Conservation (phyloP, 2,113 vertebrate species). For the Prinia subflava region DNA sequence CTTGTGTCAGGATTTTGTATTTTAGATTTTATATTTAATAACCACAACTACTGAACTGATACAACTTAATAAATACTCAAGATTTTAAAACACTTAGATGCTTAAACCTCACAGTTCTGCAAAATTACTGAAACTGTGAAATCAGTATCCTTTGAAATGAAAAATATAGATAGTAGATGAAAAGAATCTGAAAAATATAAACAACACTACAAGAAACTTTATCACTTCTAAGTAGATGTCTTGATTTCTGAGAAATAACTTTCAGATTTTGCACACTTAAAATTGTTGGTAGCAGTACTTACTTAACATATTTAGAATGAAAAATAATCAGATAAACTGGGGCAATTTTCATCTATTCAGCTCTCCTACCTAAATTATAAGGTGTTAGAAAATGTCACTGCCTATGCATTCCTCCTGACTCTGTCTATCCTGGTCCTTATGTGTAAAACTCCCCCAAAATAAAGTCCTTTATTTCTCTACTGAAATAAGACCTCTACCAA, state of each 20-base stretch:
- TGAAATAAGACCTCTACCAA: not conserved
- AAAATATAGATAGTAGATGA: not conserved
- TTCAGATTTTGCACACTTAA: not conserved
- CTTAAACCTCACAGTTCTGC: not conserved
- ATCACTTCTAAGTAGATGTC: not conserved
- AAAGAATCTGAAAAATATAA: not conserved
- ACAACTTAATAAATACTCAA: not conserved
- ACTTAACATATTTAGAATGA: not conserved
- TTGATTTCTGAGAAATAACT: not conserved
- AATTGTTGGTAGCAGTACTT: not conserved
- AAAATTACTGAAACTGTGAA: not conserved
- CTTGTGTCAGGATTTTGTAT: not conserved
- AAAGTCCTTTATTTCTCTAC: not conserved
- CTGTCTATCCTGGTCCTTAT: not conserved
- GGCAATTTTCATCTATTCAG: not conserved
- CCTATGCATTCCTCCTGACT: not conserved
- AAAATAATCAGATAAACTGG: not conserved
- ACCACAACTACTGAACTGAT: not conserved
- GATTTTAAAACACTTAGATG: not conserved
- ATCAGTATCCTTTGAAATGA: not conserved
- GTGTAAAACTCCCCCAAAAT: accelerated
- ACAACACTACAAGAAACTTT: not conserved
- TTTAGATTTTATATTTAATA: not conserved
- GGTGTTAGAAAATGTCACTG: not conserved
- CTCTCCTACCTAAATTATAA: not conserved